phyloP scores from a whole-genome alignment of 2,888 invertebrate genomes.

The Drosophila gaucha region DNA sequence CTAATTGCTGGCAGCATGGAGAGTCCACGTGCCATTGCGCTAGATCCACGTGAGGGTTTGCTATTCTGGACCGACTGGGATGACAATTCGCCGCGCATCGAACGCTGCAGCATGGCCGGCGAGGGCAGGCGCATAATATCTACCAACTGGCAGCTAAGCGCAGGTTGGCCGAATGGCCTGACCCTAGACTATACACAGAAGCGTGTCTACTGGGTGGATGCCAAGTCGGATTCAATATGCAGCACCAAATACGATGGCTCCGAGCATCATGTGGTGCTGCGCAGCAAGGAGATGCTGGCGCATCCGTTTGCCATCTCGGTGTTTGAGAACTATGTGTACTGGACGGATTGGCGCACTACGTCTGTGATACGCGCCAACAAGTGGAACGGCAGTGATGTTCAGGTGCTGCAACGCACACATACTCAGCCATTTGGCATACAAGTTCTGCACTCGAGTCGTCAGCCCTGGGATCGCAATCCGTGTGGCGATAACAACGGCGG shows the following conservation, averaged over 20 bases:
- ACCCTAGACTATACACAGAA: conserved; percentile 90
- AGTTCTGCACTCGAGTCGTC: conserved; percentile 91
- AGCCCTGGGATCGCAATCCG: conserved; percentile 88
- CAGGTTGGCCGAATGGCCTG: conserved; percentile 94
- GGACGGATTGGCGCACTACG: conserved; percentile 97
- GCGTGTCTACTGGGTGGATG: conserved; percentile 94
- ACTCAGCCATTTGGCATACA: conserved; percentile 97
- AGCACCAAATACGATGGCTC: conserved; percentile 92
- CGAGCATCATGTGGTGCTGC: conserved; percentile 88
- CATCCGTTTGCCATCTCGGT: conserved; percentile 96
- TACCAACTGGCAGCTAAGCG: conserved; percentile 84
- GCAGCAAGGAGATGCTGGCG: conserved; percentile 90
- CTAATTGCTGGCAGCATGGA: conserved; percentile 93
- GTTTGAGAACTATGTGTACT: conserved; percentile 94
- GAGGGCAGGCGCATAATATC: conserved; percentile 87
- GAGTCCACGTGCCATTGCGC: conserved; percentile 92
- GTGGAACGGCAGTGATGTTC: conserved; percentile 92
- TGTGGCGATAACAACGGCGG: conserved; percentile 90
- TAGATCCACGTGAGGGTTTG: conserved; percentile 91
- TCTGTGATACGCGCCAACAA: conserved; percentile 94
- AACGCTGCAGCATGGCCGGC: conserved; percentile 92
- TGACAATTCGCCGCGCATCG: conserved; percentile 91
- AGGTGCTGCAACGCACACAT: conserved; percentile 91
- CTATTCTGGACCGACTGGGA: conserved; percentile 97
- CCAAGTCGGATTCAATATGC: conserved; percentile 95